phyloP scores from a whole-genome alignment of 2,797 vertebrate genomes.

The Enteromius mattozi region DNA sequence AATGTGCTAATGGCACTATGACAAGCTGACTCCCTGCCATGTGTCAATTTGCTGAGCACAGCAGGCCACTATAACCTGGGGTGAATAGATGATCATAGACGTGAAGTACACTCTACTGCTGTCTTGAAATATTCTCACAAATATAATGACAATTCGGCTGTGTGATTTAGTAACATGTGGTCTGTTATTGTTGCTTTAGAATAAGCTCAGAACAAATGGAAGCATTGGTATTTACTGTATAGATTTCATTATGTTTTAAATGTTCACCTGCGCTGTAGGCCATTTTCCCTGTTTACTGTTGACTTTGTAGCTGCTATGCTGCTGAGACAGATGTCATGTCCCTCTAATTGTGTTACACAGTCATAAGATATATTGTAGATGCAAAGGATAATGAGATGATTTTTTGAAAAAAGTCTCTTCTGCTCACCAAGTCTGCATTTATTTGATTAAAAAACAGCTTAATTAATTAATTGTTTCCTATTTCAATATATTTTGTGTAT shows the following conservation, averaged over 20 bases:
- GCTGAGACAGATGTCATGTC: not conserved
- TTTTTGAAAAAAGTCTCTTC: no score
- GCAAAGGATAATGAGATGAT: not conserved
- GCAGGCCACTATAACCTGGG: constrained; percentile 8
- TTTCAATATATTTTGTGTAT: not conserved
- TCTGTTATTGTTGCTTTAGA: not conserved
- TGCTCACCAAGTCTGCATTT: not conserved
- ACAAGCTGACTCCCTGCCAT: constrained; percentile 32
- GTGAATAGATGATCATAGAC: not conserved
- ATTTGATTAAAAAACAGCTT: not conserved
- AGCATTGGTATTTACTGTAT: not conserved
- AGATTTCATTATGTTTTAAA: not conserved
- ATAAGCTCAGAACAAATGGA: not conserved
- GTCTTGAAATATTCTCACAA: not conserved
- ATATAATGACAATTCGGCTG: not conserved
- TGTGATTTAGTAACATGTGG: not conserved
- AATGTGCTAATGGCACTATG: constrained; percentile 21
- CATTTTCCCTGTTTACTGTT: not conserved
- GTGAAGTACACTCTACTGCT: not conserved
- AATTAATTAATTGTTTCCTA: not conserved
- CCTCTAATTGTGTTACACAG: not conserved
- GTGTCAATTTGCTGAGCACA: constrained; percentile 31
- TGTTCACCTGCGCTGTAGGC: not conserved
- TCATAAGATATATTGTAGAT: not conserved
- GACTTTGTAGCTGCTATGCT: not conserved